These are phyloP conservation scores for Marmota flaviventris DNA, from an alignment of 2,113 vertebrate genomes.

Conservation along the genomic window DNA sequence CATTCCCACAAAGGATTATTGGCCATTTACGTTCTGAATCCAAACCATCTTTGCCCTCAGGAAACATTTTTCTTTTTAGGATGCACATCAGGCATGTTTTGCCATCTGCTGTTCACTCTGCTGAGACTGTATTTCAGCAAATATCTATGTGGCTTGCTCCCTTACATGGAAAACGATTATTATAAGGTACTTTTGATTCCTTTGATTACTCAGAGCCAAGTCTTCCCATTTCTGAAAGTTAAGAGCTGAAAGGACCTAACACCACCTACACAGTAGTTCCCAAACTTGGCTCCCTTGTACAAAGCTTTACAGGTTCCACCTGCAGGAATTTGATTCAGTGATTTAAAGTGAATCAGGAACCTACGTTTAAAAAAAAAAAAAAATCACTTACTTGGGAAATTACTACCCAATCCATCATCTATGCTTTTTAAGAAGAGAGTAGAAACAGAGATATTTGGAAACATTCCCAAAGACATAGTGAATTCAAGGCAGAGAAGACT, in stretches of 20 bases:
- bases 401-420: neutral
- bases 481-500: neutral
- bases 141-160: neutral
- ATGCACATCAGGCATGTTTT: neutral
- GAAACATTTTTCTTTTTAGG: neutral
- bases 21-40: neutral
- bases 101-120: neutral
- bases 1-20: neutral
- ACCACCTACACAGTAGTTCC: neutral
- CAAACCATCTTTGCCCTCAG: neutral
- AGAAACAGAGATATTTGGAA: neutral
- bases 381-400: neutral
- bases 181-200: neutral
- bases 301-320: neutral
- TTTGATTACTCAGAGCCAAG: neutral
- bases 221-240: conserved; percentile 11
- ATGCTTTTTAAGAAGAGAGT: neutral
- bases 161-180: neutral
- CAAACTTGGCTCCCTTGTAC: neutral
- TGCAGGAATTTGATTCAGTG: neutral
- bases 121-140: neutral
- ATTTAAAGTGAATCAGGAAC: neutral
- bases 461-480: neutral
- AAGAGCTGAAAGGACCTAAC: neutral
- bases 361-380: neutral